A percentile compares a stretch with the other conserved stretches of the same genome.
Evolutionary conservation across 2,113 vertebrate species (phyloP).

Genomic region (Nymphicus hollandicus): DNA sequence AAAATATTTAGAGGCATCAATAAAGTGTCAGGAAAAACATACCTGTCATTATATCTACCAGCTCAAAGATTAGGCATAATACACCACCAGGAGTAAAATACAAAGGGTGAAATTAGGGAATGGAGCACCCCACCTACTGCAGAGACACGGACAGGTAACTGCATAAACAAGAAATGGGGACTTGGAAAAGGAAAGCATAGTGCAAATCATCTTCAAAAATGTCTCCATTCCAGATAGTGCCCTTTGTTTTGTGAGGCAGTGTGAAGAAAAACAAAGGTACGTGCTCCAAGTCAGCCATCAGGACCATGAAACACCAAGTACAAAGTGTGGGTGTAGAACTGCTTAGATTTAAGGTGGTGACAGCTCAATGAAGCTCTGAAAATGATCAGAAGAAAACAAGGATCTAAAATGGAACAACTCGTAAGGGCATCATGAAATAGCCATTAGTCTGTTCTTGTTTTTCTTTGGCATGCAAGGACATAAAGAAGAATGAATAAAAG

Average conservation of each 20-base stretch:
- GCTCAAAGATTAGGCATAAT: background rate
- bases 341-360: background rate
- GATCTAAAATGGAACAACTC: background rate
- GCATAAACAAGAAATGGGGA: background rate
- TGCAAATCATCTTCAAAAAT: background rate
- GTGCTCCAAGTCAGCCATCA: background rate
- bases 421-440: background rate
- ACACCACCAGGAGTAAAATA: background rate
- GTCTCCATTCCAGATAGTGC: background rate
- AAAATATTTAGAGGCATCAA: background rate
- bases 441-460: background rate
- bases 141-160: fast-evolving
- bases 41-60: background rate
- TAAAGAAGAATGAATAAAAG: background rate
- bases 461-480: background rate
- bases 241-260: background rate
- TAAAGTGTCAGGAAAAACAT: background rate
- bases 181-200: background rate
- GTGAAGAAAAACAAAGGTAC: background rate
- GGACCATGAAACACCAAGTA: background rate
- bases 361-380: background rate
- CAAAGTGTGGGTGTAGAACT: background rate
- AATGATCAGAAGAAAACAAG: background rate
- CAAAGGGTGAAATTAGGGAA: background rate
- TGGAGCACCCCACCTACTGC: background rate